A percentile compares a stretch with the other conserved stretches of the same genome.
Evolutionary conservation across 2,888 invertebrate species (phyloP).

Genomic region (Ypsolopha scabrella): DNA sequence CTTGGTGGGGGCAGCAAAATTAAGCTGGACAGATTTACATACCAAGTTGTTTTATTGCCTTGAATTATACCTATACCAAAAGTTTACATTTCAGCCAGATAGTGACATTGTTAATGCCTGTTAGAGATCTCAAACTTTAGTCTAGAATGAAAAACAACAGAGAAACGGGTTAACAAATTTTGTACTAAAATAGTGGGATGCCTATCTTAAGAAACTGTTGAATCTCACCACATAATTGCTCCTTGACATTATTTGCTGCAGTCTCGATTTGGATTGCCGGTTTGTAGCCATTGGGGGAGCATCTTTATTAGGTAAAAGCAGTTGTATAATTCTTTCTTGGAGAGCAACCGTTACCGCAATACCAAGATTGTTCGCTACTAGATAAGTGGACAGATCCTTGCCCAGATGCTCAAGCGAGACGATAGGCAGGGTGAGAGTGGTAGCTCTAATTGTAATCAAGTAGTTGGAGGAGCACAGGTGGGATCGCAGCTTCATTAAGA

Average conservation of each 20-base stretch:
- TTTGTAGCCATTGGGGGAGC: constrained; percentile 25
- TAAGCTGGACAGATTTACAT: too few relatives aligned
- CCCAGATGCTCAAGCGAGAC: constrained; percentile 60
- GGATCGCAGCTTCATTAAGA: constrained; percentile 46
- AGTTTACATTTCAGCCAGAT: too few relatives aligned
- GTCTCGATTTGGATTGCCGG: constrained; percentile 40
- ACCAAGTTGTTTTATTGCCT: too few relatives aligned
- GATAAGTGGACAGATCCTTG: constrained; percentile 56
- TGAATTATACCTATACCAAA: too few relatives aligned
- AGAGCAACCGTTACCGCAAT: constrained; percentile 50
- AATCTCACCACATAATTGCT: constrained; percentile 34
- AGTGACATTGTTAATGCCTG: too few relatives aligned
- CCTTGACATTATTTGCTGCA: constrained; percentile 47
- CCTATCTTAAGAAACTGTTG: neutral
- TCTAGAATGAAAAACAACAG: too few relatives aligned
- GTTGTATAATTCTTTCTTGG: constrained; percentile 52
- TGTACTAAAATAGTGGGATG: neutral
- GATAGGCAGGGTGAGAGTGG: constrained; percentile 42
- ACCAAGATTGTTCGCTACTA: constrained; percentile 54
- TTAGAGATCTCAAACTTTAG: too few relatives aligned
- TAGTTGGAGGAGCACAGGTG: constrained; percentile 54
- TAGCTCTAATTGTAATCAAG: constrained; percentile 40
- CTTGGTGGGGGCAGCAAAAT: too few relatives aligned
- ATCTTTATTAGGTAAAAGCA: constrained; percentile 26
- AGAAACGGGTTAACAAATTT: too few relatives aligned